Conservation (phyloP, 1,140 invertebrate species). For the Drosophila pseudoananassae region DNA sequence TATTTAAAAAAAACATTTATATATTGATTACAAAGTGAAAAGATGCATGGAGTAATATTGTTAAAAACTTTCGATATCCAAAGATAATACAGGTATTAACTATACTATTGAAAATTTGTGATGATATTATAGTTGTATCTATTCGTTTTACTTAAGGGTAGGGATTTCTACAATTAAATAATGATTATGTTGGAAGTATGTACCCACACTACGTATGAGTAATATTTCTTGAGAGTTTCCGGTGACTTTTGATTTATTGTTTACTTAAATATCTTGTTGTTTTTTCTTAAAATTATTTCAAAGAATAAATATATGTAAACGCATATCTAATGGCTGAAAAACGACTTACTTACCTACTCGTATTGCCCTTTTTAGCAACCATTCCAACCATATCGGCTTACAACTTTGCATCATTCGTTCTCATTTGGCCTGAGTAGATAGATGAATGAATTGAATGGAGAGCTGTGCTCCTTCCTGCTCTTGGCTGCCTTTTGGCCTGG, state of each 20-base stretch:
- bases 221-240: neutral
- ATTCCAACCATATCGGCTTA: slow-evolving; percentile 31
- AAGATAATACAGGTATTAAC: no score
- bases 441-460: slow-evolving; percentile 53
- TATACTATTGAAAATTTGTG: no score
- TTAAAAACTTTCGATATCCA: no score
- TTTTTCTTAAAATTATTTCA: neutral
- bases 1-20: neutral
- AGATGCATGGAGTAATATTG: no score
- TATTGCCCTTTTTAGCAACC: slow-evolving; percentile 33
- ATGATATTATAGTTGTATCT: no score
- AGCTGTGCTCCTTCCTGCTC: slow-evolving; percentile 37
- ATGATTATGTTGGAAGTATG: no score
- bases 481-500: slow-evolving; percentile 37
- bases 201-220: neutral
- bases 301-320: neutral
- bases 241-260: no score
- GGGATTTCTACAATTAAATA: no score
- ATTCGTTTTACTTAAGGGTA: no score
- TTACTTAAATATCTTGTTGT: neutral
- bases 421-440: slow-evolving; percentile 49
- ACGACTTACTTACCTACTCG: slow-evolving; percentile 10
- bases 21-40: no score
- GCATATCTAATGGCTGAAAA: slow-evolving; percentile 28
- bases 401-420: slow-evolving; percentile 58